Evolutionary conservation across 2,113 vertebrate species (phyloP).

Genomic region (Pao palembangensis): DNA sequence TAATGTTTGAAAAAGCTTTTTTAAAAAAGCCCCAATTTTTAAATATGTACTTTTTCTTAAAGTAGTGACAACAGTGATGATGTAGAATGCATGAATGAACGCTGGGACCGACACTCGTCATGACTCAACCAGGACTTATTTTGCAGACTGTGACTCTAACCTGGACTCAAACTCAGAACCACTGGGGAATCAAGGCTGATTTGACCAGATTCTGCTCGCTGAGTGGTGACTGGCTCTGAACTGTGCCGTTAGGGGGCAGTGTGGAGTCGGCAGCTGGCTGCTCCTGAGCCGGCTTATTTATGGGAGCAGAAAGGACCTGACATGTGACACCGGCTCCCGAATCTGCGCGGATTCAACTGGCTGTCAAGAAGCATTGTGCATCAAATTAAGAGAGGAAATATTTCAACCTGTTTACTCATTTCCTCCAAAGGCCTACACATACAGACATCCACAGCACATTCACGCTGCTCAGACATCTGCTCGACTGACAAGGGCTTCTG

Average conservation of each 20-base stretch:
- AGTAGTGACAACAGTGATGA: no score
- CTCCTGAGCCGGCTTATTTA: constrained; percentile 32
- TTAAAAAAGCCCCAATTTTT: no score
- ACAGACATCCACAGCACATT: constrained; percentile 47
- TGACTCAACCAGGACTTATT: no score
- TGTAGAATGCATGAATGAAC: no score
- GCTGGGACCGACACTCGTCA: no score
- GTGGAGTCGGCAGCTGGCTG: constrained; percentile 26
- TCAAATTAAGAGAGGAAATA: constrained; percentile 73
- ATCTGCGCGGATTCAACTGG: constrained; percentile 46
- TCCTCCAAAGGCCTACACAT: constrained; percentile 17
- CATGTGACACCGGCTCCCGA: constrained; percentile 46
- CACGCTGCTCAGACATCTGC: constrained; percentile 56
- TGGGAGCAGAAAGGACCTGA: constrained; percentile 46
- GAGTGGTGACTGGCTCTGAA: background rate
- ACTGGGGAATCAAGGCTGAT: no score
- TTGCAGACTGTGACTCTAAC: no score
- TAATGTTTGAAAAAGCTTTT: no score
- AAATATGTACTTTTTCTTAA: no score
- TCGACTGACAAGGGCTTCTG: constrained; percentile 61
- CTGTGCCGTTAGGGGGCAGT: background rate
- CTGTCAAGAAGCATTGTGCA: constrained; percentile 74
- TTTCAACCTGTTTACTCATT: constrained; percentile 69
- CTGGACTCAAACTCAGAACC: no score
- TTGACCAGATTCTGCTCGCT: background rate